Evolutionary conservation across 2,113 vertebrate species (phyloP).

Genomic region (Passer domesticus): DNA sequence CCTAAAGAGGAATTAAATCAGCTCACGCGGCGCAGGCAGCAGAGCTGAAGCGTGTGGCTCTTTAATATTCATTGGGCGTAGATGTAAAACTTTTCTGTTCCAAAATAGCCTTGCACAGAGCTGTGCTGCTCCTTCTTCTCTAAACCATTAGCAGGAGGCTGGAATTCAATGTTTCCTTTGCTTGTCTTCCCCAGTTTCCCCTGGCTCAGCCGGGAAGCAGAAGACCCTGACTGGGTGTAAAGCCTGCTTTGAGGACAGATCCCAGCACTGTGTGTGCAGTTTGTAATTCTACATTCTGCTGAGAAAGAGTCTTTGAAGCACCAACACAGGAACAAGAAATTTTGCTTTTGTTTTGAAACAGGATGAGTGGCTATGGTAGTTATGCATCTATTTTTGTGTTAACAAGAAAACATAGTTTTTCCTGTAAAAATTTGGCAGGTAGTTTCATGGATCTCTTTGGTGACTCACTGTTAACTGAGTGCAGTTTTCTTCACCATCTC

Average conservation of each 20-base stretch:
- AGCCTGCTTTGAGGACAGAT: background rate
- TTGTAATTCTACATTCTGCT: background rate
- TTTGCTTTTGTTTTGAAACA: background rate
- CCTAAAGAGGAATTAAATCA: background rate
- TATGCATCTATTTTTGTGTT: background rate
- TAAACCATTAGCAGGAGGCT: background rate
- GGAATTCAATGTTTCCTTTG: background rate
- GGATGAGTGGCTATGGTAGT: background rate
- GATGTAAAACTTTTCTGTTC: background rate
- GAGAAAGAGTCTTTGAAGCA: background rate
- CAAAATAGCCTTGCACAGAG: background rate
- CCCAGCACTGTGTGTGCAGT: background rate
- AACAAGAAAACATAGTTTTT: background rate
- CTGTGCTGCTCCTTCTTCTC: background rate
- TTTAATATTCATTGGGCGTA: conserved; percentile 28
- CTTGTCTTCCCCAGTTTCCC: background rate
- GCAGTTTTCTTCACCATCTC: background rate
- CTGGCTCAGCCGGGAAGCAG: background rate
- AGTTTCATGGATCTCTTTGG: background rate
- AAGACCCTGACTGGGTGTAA: background rate
- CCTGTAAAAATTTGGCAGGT: background rate
- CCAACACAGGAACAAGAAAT: background rate
- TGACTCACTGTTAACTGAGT: background rate
- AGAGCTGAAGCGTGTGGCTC: background rate
- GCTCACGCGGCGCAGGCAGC: background rate